Evolutionary conservation across 2,797 vertebrate species (phyloP), one percentile per base, ranked within the genome.

Genomic region (Hemibagrus guttatus): DNA sequence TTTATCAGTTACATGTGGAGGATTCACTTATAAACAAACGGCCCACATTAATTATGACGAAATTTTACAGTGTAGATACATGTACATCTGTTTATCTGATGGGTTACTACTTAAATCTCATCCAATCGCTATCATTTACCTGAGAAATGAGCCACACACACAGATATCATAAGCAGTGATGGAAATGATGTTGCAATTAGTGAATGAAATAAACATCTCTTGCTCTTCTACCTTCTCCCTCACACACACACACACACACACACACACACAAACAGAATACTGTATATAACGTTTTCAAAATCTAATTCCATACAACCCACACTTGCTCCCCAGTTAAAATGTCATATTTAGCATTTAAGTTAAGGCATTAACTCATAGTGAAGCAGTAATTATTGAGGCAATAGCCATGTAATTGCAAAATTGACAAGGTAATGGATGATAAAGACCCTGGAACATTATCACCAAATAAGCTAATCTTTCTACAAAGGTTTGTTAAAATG

Each of bases 11-110:
- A 69, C 52, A 85, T 85, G 61, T 85, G 78, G 39, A 84, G 31
- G 71, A 72, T 61, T 66, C 76, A 56, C 81, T 86, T 69, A 87
- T 87, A 88, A 85, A 88, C 28, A 88, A n/a, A 81, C 75, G 74
- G 83, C 56, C 35, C 86, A 86, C 83, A 86, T 56, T 82, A 84
- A 80, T 81, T 71, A 81, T 61, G 81, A 82, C 79, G 71, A 86
- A 69, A 49, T 71, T 71, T 80, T 66, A 63, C 69, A 83, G 59
- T 71, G 39, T 69, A 72, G 58, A 58, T 52, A 86, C 69, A 56
- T 86, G 35, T 68, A 66, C 84, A 76, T 78, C 1, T 76, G 71
- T 86, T 83, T 84, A 61, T 85, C 79, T 87, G 79, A 85, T 79
- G 85, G 71, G 58, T 64, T 88, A 46, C 72, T 59, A 80, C 28